Evolutionary conservation across 1,140 invertebrate genomes (phyloP).

Genomic region (Coptotermes formosanus): DNA sequence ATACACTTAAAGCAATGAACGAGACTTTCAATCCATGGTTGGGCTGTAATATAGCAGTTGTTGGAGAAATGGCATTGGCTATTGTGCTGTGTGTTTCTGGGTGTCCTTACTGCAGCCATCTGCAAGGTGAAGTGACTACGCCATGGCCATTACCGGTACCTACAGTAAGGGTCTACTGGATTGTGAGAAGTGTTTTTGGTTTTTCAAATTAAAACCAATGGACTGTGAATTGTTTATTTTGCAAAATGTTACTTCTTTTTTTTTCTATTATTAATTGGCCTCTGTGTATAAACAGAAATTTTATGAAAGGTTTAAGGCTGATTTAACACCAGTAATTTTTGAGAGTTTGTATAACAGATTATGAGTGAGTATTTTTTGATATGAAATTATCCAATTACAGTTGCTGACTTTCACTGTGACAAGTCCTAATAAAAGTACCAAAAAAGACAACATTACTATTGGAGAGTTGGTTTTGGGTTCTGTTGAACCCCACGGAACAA

Average conservation of each 20-base stretch:
- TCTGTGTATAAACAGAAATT: background rate
- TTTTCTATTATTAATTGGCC: background rate
- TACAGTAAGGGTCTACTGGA: too few relatives aligned
- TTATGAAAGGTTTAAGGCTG: background rate
- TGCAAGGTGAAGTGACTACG: too few relatives aligned
- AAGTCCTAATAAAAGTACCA: slow-evolving; percentile 13
- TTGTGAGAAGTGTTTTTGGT: too few relatives aligned
- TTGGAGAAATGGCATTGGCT: too few relatives aligned
- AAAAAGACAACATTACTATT: slow-evolving; percentile 29
- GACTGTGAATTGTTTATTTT: background rate
- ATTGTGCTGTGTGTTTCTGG: too few relatives aligned
- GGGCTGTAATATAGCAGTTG: background rate
- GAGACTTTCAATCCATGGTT: background rate
- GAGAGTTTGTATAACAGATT: background rate
- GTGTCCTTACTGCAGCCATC: too few relatives aligned
- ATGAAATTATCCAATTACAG: background rate
- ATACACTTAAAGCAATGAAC: background rate
- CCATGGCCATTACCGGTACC: too few relatives aligned
- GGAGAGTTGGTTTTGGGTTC: slow-evolving; percentile 1
- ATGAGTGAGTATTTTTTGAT: background rate
- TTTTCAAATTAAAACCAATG: too few relatives aligned
- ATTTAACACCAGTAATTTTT: background rate
- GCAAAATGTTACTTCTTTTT: background rate
- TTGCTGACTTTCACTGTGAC: slow-evolving; percentile 17
- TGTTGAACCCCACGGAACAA: slow-evolving; percentile 10